phyloP scores from a whole-genome alignment of 2,113 vertebrate species.

The Syngnathus scovelli region DNA sequence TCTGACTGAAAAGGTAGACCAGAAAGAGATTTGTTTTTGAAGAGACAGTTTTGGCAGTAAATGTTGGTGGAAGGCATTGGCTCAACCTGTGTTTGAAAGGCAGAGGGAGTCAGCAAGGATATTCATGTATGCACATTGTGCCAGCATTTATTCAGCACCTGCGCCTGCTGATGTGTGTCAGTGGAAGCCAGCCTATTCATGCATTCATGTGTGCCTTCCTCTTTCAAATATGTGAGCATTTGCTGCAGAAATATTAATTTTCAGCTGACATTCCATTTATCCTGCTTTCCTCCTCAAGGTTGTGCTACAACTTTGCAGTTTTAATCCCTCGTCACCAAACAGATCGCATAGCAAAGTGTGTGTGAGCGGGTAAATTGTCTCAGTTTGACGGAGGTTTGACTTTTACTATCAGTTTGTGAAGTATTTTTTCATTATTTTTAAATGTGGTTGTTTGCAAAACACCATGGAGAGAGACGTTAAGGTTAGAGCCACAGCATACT shows the following conservation, averaged over 20 bases:
- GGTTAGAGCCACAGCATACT: not conserved
- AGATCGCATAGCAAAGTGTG: not conserved
- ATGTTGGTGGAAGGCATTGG: slow-evolving; percentile 41
- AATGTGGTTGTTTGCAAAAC: not conserved
- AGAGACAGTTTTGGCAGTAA: slow-evolving; percentile 55
- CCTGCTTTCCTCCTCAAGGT: not conserved
- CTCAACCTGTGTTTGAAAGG: not conserved
- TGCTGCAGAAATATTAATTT: slow-evolving; percentile 54
- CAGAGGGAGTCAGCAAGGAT: slow-evolving; percentile 2
- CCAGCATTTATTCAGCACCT: slow-evolving; percentile 44
- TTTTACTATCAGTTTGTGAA: slow-evolving; percentile 18
- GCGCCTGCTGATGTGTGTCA: slow-evolving; percentile 28
- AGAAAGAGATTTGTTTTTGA: slow-evolving; percentile 43
- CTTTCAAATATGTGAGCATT: slow-evolving; percentile 37
- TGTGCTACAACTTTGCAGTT: slow-evolving; percentile 9
- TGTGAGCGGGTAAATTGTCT: not conserved
- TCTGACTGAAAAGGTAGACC: slow-evolving; percentile 31
- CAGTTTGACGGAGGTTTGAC: not conserved
- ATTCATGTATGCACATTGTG: slow-evolving; percentile 1
- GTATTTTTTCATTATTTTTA: not conserved
- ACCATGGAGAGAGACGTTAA: not conserved
- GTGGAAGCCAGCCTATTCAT: slow-evolving; percentile 13
- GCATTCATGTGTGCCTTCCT: slow-evolving; percentile 12
- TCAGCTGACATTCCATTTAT: slow-evolving; percentile 40
- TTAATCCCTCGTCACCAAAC: not conserved